Percentiles rank a stretch among this genome's conserved stretches.
Evolutionary conservation across 1,140 invertebrate genomes (phyloP).

Genomic region (Cyphomyrmex costatus): DNA sequence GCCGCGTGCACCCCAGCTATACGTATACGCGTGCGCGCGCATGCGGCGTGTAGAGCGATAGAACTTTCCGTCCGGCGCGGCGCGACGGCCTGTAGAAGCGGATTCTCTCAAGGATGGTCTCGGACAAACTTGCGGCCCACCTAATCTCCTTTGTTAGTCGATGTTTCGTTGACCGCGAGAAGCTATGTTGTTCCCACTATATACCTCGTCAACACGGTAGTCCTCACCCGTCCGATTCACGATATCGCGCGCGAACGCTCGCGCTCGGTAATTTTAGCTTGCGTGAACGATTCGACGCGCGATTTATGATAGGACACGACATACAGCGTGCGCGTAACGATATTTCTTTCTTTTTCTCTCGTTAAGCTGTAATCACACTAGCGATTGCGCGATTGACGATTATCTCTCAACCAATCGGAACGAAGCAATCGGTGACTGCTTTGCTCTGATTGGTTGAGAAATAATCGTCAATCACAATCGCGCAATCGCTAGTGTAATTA

Average conservation of each 20-base stretch:
- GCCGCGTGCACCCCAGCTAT: constrained; percentile 22
- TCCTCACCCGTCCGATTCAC: not conserved
- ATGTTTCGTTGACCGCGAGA: constrained; percentile 8
- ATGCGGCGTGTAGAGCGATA: not conserved
- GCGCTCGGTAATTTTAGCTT: not conserved
- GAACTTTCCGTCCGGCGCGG: constrained; percentile 1
- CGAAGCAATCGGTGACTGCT: no score
- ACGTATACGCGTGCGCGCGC: constrained; percentile 2
- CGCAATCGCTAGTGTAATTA: no score
- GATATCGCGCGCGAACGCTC: not conserved
- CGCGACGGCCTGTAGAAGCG: not conserved
- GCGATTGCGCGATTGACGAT: no score
- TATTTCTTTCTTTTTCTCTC: not conserved
- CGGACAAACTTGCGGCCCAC: not conserved
- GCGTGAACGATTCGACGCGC: constrained; percentile 19
- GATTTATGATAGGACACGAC: constrained; percentile 1
- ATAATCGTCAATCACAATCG: no score
- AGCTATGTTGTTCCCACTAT: not conserved
- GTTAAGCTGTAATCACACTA: no score
- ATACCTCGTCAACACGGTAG: not conserved
- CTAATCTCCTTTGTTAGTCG: constrained; percentile 11
- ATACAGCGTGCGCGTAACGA: not conserved
- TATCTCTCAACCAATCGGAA: no score
- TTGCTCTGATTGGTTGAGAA: no score
- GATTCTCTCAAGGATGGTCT: constrained; percentile 49